These are phyloP conservation scores for Drosophila leonis DNA, from an alignment of 2,888 invertebrate species.

Conservation along the genomic window DNA sequence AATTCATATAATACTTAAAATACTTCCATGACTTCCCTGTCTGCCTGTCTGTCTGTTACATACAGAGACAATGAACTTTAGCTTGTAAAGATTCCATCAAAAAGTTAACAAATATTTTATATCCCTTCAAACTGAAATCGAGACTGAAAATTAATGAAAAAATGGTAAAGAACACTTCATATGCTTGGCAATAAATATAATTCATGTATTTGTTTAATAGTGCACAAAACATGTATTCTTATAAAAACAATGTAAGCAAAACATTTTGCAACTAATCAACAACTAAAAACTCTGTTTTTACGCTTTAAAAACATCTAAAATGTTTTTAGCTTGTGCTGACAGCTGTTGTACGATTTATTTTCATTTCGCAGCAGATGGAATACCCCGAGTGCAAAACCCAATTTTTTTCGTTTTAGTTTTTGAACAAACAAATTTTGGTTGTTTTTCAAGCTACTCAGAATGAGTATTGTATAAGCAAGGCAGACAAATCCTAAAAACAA, in stretches of 20 bases:
- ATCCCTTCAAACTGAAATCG: neutral
- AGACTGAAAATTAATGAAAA: neutral
- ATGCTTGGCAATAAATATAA: neutral
- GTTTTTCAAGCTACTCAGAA: constrained; percentile 2
- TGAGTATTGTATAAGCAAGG: neutral
- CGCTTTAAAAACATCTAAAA: neutral
- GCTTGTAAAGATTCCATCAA: too few species aligned
- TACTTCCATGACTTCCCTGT: too few species aligned
- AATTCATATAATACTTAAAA: too few species aligned
- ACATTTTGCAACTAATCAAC: neutral
- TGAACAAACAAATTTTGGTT: neutral
- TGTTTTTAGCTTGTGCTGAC: constrained; percentile 1
- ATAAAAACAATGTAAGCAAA: neutral
- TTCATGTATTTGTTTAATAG: neutral
- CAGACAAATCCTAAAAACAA: constrained; percentile 13
- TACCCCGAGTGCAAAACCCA: constrained; percentile 7
- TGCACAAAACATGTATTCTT: neutral
- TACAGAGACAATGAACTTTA: too few species aligned
- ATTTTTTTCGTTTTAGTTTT: neutral
- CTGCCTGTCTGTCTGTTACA: too few species aligned
- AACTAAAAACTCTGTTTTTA: neutral
- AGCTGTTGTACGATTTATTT: constrained; percentile 11
- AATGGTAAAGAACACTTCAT: neutral
- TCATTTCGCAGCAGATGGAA: constrained; percentile 11
- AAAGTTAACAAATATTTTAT: neutral